Conservation (phyloP, 2,113 vertebrate species). For the Tenrec ecaudatus region DNA sequence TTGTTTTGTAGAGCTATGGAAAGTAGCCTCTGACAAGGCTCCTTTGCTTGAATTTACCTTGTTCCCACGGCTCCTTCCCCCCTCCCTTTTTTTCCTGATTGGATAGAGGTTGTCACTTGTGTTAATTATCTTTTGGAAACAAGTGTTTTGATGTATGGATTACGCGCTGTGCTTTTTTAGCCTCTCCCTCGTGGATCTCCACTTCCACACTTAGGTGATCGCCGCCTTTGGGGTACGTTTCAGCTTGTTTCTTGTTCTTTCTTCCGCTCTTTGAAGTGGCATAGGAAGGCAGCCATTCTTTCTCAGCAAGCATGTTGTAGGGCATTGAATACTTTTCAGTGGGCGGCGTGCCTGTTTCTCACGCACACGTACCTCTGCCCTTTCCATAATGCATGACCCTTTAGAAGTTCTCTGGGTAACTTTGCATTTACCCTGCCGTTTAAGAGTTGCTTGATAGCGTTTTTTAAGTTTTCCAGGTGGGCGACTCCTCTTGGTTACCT, state of each 20-base stretch:
- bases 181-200: not conserved
- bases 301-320: not conserved
- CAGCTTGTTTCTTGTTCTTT: not conserved
- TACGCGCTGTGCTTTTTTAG: not conserved
- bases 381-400: slow-evolving; percentile 20
- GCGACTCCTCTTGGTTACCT: not conserved
- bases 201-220: not conserved
- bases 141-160: slow-evolving; percentile 9
- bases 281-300: not conserved
- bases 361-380: not conserved
- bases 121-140: slow-evolving; percentile 4
- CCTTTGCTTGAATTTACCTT: not conserved
- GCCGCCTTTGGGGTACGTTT: not conserved
- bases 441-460: not conserved
- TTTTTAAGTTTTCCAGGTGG: not conserved
- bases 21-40: not conserved
- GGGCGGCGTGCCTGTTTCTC: not conserved
- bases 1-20: not conserved
- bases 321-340: not conserved
- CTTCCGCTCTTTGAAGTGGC: not conserved
- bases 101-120: not conserved
- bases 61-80: not conserved
- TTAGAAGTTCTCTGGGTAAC: too few relatives aligned
- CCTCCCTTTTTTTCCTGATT: not conserved
- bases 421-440: not conserved